phyloP scores from a whole-genome alignment of 2,888 invertebrate species.

The Brachyptera putata region DNA sequence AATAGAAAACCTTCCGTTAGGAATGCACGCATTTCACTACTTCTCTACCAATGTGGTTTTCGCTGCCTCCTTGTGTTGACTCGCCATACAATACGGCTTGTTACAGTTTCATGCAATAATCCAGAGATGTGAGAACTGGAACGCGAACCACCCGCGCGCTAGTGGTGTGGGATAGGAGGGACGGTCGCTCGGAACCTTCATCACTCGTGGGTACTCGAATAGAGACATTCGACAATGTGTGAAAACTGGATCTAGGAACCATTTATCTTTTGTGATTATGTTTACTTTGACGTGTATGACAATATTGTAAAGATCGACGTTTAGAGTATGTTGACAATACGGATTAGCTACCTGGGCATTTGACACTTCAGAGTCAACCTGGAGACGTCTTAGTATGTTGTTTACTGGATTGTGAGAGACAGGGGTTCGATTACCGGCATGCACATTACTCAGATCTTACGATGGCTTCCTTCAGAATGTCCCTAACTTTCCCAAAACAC shows the following conservation, averaged over 20 bases:
- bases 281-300: not conserved
- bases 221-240: not conserved
- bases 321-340: not conserved
- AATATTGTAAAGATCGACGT: not conserved
- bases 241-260: not conserved
- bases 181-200: no score
- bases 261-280: not conserved
- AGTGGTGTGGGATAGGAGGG: no score
- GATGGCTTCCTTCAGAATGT: no score
- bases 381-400: no score
- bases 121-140: no score
- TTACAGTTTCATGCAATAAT: not conserved
- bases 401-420: no score
- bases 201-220: not conserved
- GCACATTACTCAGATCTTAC: no score
- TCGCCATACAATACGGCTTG: not conserved
- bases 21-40: slow-evolving; percentile 2
- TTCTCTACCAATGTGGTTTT: not conserved
- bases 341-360: no score
- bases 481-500: no score
- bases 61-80: not conserved
- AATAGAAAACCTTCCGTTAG: not conserved
- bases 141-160: no score
- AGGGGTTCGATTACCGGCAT: no score
- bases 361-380: no score